These are phyloP conservation scores for Axea sp. DNA, from an alignment of 2,888 invertebrate species.

Conservation along the genomic window DNA sequence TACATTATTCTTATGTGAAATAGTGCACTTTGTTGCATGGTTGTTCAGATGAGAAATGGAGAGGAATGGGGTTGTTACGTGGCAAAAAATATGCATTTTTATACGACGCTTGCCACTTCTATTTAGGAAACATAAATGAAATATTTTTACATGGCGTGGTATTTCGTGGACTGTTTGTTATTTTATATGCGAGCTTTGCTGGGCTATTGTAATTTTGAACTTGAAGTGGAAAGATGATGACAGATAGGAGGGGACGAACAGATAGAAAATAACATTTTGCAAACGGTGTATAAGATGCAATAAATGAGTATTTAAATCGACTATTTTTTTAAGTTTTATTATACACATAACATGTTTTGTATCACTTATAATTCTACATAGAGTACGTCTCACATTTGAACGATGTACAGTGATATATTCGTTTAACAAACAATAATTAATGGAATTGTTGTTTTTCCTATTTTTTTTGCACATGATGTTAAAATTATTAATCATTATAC, in stretches of 20 bases:
- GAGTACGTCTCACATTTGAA: no score
- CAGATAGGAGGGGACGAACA: neutral
- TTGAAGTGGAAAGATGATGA: constrained; percentile 13
- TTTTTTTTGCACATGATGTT: no score
- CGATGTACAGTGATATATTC: no score
- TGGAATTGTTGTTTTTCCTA: no score
- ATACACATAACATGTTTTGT: no score
- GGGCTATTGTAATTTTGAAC: constrained; percentile 12
- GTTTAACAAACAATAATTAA: no score
- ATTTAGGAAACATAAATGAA: constrained; percentile 31
- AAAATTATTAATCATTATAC: no score
- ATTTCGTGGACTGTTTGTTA: constrained; percentile 7
- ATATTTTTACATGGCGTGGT: constrained; percentile 14
- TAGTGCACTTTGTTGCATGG: constrained; percentile 6
- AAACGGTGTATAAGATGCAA: neutral
- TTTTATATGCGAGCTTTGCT: constrained; percentile 20
- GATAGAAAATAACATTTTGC: constrained; percentile 11
- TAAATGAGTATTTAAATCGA: neutral
- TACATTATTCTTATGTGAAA: constrained; percentile 41
- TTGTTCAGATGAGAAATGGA: constrained; percentile 20
- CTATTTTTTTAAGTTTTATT: no score
- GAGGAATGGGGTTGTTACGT: constrained; percentile 17
- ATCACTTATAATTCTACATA: no score
- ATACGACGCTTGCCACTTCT: neutral
- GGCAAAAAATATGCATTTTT: constrained; percentile 12